Percentiles rank a stretch among this genome's conserved stretches.
These are phyloP conservation scores for Caloenas nicobarica DNA, from an alignment of 2,113 vertebrate genomes.

Conservation along the genomic window DNA sequence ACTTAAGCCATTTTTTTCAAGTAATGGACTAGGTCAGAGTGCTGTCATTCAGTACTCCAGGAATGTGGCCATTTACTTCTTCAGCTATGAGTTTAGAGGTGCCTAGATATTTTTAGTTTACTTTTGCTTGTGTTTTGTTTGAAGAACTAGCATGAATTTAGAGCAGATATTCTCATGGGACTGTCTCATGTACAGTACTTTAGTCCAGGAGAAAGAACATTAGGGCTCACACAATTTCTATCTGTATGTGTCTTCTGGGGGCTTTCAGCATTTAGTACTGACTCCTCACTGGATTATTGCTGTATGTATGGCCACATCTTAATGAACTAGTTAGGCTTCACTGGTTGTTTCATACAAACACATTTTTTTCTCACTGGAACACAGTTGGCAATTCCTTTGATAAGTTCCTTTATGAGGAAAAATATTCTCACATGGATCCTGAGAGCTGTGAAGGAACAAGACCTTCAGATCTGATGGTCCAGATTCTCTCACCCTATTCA, in stretches of 20 bases:
- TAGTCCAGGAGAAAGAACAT: neutral
- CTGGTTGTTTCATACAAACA: neutral
- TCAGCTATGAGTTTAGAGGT: neutral
- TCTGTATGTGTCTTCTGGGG: neutral
- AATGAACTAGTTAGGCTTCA: neutral
- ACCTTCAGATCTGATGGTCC: neutral
- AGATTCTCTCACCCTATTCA: neutral
- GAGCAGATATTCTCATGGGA: neutral
- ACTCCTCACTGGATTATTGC: neutral
- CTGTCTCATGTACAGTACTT: neutral
- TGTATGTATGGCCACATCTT: neutral
- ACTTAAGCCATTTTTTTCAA: conserved; percentile 6
- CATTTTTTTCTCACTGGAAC: neutral
- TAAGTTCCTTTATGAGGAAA: neutral
- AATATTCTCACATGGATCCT: neutral
- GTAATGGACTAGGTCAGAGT: conserved; percentile 5
- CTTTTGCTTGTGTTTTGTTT: neutral
- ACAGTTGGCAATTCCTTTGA: neutral
- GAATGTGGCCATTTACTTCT: neutral
- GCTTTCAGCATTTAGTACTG: neutral
- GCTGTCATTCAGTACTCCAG: neutral
- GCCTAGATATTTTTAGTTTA: neutral
- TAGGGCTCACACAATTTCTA: neutral
- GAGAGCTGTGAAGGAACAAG: neutral
- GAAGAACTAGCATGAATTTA: neutral